These are phyloP conservation scores for Nanger granti DNA, from an alignment of 2,113 vertebrate species.

Conservation along the genomic window DNA sequence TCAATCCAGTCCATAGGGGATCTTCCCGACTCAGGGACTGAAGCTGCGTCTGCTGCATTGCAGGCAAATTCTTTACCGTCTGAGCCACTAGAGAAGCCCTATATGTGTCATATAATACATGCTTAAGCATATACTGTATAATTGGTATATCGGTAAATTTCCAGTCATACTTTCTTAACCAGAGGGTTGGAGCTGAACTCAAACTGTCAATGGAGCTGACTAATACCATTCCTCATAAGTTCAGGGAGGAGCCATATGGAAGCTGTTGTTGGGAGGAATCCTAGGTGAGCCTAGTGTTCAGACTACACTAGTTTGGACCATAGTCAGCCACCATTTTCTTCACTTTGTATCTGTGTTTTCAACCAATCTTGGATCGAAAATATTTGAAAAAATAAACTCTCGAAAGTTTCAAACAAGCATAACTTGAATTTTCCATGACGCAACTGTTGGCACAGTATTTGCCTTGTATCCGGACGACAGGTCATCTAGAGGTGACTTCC, in stretches of 20 bases:
- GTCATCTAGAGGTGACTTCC: not conserved
- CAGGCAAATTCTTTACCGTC: not conserved
- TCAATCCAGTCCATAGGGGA: not conserved
- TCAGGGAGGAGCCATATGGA: not conserved
- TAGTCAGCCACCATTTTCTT: not conserved
- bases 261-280: rapidly evolving
- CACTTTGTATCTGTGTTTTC: not conserved
- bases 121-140: not conserved
- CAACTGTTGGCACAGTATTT: not conserved
- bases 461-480: not conserved
- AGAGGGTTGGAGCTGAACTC: not conserved
- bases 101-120: not conserved
- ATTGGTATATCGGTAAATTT: not conserved
- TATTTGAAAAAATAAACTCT: not conserved
- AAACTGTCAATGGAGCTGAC: not conserved
- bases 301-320: not conserved
- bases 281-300: rapidly evolving
- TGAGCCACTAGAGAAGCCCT: not conserved
- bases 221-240: not conserved
- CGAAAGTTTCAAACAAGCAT: not conserved
- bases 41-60: not conserved
- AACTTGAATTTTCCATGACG: not conserved
- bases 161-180: not conserved
- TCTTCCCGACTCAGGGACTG: not conserved
- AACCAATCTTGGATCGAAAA: not conserved